phyloP scores from a whole-genome alignment of 2,113 vertebrate species.

The Phylloscopus trochilus region DNA sequence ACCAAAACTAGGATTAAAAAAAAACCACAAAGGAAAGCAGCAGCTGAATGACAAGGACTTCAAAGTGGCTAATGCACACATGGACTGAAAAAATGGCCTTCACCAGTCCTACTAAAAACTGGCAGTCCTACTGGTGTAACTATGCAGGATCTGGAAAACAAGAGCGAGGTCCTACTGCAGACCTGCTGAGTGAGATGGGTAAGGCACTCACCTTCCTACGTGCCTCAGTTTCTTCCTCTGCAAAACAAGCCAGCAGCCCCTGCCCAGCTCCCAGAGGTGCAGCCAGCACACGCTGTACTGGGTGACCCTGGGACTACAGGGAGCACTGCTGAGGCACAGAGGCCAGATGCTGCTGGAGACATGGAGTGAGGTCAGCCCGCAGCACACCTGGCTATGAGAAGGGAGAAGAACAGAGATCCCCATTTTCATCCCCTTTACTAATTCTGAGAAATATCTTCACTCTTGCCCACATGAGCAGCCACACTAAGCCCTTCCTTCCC shows the following conservation, averaged over 20 bases:
- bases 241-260: neutral
- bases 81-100: accelerated
- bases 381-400: accelerated
- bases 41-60: neutral
- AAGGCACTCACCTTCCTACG: accelerated
- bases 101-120: neutral
- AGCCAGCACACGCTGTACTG: accelerated
- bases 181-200: neutral
- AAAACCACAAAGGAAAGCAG: neutral
- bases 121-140: neutral
- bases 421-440: neutral
- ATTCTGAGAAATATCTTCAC: neutral
- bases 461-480: neutral
- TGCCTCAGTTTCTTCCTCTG: neutral
- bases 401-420: neutral
- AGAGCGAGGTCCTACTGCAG: neutral
- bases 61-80: neutral
- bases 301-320: neutral
- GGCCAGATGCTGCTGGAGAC: neutral
- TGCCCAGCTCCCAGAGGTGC: neutral
- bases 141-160: neutral
- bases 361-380: accelerated
- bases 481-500: neutral
- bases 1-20: neutral
- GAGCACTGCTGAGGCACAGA: too few species aligned